These are phyloP conservation scores for Zaprionus africanus DNA, from an alignment of 1,140 invertebrate genomes.

Conservation along the genomic window DNA sequence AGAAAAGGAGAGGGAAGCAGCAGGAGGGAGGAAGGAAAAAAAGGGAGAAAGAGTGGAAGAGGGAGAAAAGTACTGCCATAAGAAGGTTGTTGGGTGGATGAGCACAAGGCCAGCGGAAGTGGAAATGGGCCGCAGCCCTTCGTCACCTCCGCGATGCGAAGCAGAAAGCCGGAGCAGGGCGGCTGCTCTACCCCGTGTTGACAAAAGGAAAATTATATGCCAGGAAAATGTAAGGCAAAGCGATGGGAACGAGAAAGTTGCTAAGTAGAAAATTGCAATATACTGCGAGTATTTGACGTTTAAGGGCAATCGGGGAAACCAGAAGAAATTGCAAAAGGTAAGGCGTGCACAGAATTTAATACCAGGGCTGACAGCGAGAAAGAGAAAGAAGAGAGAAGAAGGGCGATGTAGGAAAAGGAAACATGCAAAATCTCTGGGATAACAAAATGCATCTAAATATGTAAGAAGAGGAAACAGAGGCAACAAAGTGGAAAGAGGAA, in stretches of 20 bases:
- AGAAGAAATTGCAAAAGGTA: neutral
- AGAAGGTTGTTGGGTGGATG: conserved; percentile 19
- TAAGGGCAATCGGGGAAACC: conserved; percentile 4
- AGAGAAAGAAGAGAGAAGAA: neutral
- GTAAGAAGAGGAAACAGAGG: conserved; percentile 2
- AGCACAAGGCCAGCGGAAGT: conserved; percentile 39
- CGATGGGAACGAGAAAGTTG: conserved; percentile 29
- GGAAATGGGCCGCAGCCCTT: conserved; percentile 46
- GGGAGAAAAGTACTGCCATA: neutral
- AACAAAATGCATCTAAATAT: conserved; percentile 41
- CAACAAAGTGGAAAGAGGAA: neutral
- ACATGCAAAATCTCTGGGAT: conserved; percentile 5
- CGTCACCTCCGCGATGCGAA: conserved; percentile 38
- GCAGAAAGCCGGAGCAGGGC: neutral
- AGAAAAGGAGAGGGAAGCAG: conserved; percentile 3
- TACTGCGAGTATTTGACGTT: conserved; percentile 36
- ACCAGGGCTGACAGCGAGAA: conserved; percentile 34
- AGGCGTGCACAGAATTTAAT: conserved; percentile 52
- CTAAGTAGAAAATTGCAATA: conserved; percentile 61
- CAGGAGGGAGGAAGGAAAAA: neutral
- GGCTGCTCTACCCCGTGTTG: conserved; percentile 30
- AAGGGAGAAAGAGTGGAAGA: neutral
- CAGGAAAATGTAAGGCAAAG: conserved; percentile 24
- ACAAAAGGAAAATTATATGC: conserved; percentile 51
- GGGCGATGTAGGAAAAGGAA: neutral